phyloP scores from a whole-genome alignment of 2,797 vertebrate genomes.

The Onychomys arenicola region DNA sequence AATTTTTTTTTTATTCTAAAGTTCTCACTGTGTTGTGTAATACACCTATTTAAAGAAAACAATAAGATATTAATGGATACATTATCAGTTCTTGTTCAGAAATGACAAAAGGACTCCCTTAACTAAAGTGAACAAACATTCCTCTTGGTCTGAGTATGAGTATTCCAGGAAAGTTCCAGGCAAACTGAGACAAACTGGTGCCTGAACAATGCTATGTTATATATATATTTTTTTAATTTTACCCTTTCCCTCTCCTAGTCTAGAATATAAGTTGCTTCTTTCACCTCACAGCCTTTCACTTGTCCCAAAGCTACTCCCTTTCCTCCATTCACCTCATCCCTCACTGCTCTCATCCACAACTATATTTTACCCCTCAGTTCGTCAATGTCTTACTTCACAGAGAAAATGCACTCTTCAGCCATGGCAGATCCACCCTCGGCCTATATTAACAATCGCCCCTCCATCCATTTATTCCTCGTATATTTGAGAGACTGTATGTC shows the following conservation, averaged over 20 bases:
- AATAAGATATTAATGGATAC: neutral
- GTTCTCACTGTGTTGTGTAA: neutral
- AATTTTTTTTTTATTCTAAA: constrained; percentile 13
- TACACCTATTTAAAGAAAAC: neutral
- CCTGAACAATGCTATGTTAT: neutral
- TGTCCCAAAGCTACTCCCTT: neutral
- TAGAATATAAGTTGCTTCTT: neutral
- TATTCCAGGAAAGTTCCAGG: neutral
- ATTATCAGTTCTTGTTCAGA: neutral
- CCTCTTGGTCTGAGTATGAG: neutral
- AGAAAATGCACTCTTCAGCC: neutral
- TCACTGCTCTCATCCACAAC: neutral
- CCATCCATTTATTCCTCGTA: neutral
- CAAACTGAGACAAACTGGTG: neutral
- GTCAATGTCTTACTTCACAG: neutral
- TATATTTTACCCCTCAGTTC: neutral
- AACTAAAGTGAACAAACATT: neutral
- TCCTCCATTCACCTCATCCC: neutral
- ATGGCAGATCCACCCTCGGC: neutral
- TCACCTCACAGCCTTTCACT: neutral
- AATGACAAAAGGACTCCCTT: neutral
- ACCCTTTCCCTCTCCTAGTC: neutral
- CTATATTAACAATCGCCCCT: neutral
- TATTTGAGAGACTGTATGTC: neutral
- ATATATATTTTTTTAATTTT: neutral